Percentiles rank a stretch among this genome's conserved stretches.
These are phyloP conservation scores for Melanchra persicariae DNA, from an alignment of 2,888 invertebrate species.

Conservation along the genomic window DNA sequence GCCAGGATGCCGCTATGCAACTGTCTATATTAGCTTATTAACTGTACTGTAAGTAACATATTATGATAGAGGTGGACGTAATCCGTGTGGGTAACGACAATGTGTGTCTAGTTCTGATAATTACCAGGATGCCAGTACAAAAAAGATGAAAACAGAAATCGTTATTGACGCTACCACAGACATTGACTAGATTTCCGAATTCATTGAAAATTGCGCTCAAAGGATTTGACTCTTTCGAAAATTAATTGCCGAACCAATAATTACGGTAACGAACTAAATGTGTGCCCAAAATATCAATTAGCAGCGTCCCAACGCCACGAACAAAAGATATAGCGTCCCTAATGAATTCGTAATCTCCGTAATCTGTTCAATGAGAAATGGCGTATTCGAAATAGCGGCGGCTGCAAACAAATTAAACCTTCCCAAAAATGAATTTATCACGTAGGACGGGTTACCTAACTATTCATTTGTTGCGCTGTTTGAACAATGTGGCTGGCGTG, in stretches of 20 bases:
- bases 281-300: constrained; percentile 88
- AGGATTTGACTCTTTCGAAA: constrained; percentile 49
- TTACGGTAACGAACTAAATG: constrained; percentile 77
- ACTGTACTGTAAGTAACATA: constrained; percentile 8
- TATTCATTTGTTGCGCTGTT: constrained; percentile 78
- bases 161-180: not conserved
- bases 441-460: constrained; percentile 76
- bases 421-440: constrained; percentile 91
- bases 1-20: constrained; percentile 57
- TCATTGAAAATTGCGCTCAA: constrained; percentile 12
- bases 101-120: not conserved
- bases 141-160: not conserved
- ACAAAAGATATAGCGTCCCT: constrained; percentile 87
- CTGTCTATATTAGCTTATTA: constrained; percentile 50
- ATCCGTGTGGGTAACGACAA: not conserved
- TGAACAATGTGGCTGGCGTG: constrained; percentile 62
- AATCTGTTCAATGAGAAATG: constrained; percentile 90
- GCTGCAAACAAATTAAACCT: constrained; percentile 89
- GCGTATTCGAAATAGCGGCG: constrained; percentile 85
- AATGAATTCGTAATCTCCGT: constrained; percentile 90
- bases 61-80: not conserved
- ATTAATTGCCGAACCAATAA: constrained; percentile 65
- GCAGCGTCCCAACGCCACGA: constrained; percentile 74
- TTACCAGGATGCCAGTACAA: no score
- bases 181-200: not conserved